These are phyloP conservation scores for Microctenopoma stevenorrisi DNA, from an alignment of 2,797 vertebrate species.

Conservation along the genomic window DNA sequence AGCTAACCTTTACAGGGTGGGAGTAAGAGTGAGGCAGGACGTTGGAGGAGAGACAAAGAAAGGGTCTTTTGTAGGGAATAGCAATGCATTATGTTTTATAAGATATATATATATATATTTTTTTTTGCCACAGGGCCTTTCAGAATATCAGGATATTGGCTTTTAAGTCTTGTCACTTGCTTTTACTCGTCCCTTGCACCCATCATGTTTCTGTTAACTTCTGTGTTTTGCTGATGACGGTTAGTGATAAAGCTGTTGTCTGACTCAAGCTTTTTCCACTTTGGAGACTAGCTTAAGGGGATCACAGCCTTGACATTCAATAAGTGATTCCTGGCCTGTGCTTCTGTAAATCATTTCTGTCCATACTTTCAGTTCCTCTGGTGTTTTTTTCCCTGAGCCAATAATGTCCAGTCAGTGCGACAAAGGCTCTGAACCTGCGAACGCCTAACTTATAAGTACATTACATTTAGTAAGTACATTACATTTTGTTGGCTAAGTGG, in stretches of 20 bases:
- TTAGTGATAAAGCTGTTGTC: neutral
- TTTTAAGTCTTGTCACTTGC: too few species aligned
- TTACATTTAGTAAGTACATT: neutral
- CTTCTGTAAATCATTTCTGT: neutral
- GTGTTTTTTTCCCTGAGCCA: neutral
- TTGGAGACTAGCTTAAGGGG: neutral
- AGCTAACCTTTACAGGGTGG: slow-evolving; percentile 52
- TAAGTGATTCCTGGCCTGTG: neutral
- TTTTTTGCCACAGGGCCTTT: too few species aligned
- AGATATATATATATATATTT: too few species aligned
- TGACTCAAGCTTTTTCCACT: slow-evolving; percentile 7
- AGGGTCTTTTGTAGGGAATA: slow-evolving; percentile 33
- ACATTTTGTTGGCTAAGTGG: slow-evolving; percentile 2
- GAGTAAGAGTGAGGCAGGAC: slow-evolving; percentile 43
- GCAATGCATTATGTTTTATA: too few species aligned
- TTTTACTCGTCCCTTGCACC: too few species aligned
- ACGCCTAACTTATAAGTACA: too few species aligned
- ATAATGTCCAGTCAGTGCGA: too few species aligned
- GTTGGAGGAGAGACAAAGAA: slow-evolving; percentile 31
- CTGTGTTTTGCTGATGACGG: neutral
- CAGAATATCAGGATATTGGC: too few species aligned
- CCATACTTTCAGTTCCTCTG: neutral
- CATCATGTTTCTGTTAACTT: neutral
- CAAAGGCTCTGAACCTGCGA: too few species aligned
- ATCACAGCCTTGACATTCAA: neutral